Evolutionary conservation across 2,888 invertebrate genomes (phyloP), one percentile per base, ranked within the genome.

Genomic region (Dasypolia templi): DNA sequence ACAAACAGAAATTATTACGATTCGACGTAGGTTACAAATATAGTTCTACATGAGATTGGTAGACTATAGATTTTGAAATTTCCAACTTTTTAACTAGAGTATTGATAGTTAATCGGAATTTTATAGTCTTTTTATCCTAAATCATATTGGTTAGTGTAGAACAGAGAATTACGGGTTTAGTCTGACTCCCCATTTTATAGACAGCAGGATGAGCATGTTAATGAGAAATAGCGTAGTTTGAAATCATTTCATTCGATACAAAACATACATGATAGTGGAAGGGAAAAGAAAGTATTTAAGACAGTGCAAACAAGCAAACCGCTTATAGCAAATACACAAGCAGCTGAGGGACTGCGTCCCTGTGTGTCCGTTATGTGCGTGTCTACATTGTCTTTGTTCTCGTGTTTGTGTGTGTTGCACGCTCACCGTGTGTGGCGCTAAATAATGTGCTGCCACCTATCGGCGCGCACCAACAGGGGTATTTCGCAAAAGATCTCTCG

Each of bases 401-500:
- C 95, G 96, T 96, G 95, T 96, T 96, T 96, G 96, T 96, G 96
- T 96, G 96, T 96, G 96, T 96, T 96, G 96, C 96, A 96, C 96
- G 96, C 96, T 96, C 96, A 95, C 96, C 96, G 94, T 96, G 94
- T 95, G 93, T 94, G 96, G 95, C 96, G 95, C 96, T 94, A 95
- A 91, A 93, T 93, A 91, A 93, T 92, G 91, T 94, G 95, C 95
- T 95, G 94, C 95, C 95, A 93, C 88, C 94, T 94, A 93, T 93
- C 96, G 95, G 93, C 96, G 95, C 93, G 94, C 95, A 93, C 94
- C 96, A 93, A 93, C 96, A 98, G 98, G 98, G 97, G 98, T 98
- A 97, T 98, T 98, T 98, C 98, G 98, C 98, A 98, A 98, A 98
- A 98, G 98, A 98, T 98, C 98, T 97, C 98, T 98, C 98, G 98